A percentile compares a stretch with the other conserved stretches of the same genome.
Evolutionary conservation across 2,888 invertebrate species (phyloP).

Genomic region (Pherbina coryleti): DNA sequence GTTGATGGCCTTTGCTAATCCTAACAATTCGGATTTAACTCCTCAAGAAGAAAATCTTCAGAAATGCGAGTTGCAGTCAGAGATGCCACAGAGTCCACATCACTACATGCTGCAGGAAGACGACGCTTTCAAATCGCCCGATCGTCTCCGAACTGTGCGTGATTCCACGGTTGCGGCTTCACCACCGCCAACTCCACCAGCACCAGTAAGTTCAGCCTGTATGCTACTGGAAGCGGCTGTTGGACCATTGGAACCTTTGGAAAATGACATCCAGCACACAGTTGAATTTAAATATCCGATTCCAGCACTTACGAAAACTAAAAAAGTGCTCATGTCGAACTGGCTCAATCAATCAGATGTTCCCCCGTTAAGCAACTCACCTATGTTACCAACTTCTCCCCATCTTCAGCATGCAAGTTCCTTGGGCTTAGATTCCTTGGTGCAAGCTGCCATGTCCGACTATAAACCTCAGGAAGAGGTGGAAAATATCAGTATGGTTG

Average conservation of each 20-base stretch:
- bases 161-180: constrained; percentile 41
- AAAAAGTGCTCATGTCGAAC: constrained; percentile 90
- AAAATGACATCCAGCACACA: constrained; percentile 39
- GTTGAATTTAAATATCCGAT: constrained; percentile 84
- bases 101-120: constrained; percentile 28
- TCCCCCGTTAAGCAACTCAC: background rate
- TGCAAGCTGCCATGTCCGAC: constrained; percentile 54
- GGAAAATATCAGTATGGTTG: constrained; percentile 61
- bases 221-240: constrained; percentile 87
- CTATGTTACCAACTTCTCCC: constrained; percentile 19
- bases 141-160: constrained; percentile 48
- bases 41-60: constrained; percentile 20
- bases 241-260: constrained; percentile 76
- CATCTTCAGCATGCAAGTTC: constrained; percentile 5
- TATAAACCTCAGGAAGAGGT: constrained; percentile 69
- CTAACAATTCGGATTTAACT: constrained; percentile 42
- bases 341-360: constrained; percentile 83
- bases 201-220: constrained; percentile 80
- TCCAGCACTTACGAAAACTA: constrained; percentile 76
- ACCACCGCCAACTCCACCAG: constrained; percentile 59
- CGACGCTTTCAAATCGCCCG: constrained; percentile 58
- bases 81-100: constrained; percentile 8
- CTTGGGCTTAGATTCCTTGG: constrained; percentile 47
- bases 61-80: background rate
- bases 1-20: constrained; percentile 72